A percentile compares a stretch with the other conserved stretches of the same genome.
Evolutionary conservation across 2,888 invertebrate species (phyloP).

Genomic region (Kuschelorhynchus macadamiae): DNA sequence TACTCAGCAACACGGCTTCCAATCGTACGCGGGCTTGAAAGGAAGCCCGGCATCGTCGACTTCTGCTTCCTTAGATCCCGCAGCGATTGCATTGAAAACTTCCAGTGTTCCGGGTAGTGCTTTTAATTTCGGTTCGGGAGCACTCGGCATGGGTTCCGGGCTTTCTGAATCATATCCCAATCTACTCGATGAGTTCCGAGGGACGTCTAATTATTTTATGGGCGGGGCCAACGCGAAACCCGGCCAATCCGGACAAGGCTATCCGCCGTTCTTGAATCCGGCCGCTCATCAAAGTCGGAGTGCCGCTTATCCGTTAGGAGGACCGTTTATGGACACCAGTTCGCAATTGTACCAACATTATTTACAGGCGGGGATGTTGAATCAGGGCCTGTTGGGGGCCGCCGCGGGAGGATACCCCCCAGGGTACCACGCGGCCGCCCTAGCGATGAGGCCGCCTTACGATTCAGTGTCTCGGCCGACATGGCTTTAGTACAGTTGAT

Average conservation of each 20-base stretch:
- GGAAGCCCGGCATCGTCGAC: conserved; percentile 58
- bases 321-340: conserved; percentile 76
- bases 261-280: conserved; percentile 74
- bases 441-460: conserved; percentile 81
- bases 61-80: conserved; percentile 62
- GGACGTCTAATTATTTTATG: conserved; percentile 74
- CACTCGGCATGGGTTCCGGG: conserved; percentile 72
- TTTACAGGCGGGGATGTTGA: conserved; percentile 73
- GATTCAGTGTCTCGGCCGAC: conserved; percentile 78
- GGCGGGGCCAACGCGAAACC: conserved; percentile 67
- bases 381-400: conserved; percentile 68
- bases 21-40: conserved; percentile 74
- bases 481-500: conserved; percentile 70
- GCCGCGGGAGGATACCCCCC: conserved; percentile 72
- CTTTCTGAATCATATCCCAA: conserved; percentile 78
- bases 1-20: conserved; percentile 70
- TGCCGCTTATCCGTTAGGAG: conserved; percentile 72
- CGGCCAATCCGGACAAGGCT: conserved; percentile 23
- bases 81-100: conserved; percentile 76
- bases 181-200: conserved; percentile 79
- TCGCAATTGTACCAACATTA: conserved; percentile 83
- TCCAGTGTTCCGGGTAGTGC: conserved; percentile 85
- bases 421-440: conserved; percentile 72
- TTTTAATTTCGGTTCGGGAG: conserved; percentile 85
- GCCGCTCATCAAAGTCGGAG: conserved; percentile 72